Conservation (phyloP, 2,113 vertebrate species). For the Poeciliopsis retropinna region DNA sequence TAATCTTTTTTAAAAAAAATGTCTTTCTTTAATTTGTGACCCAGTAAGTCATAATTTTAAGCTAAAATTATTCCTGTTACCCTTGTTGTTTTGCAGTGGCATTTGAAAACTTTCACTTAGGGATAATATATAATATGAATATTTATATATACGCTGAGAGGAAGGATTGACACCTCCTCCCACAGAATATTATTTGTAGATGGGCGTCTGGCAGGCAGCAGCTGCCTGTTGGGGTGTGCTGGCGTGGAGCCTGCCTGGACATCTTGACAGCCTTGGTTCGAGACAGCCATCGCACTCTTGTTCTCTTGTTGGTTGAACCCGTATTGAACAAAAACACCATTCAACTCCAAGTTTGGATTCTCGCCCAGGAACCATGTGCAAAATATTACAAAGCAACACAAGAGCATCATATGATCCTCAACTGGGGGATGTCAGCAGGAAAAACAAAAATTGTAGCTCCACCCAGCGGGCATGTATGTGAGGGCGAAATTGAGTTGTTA, state of each 20-base stretch:
- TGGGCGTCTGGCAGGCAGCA: conserved; percentile 69
- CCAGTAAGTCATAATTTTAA: not conserved
- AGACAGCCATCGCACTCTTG: conserved; percentile 52
- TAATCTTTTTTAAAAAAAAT: conserved; percentile 1
- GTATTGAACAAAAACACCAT: conserved; percentile 74
- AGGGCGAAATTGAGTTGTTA: conserved; percentile 46
- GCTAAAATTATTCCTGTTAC: conserved; percentile 25
- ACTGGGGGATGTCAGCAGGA: conserved; percentile 42
- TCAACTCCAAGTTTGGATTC: conserved; percentile 68
- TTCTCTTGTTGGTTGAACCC: conserved; percentile 66
- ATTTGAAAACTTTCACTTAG: conserved; percentile 10
- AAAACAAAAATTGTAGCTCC: conserved; percentile 33
- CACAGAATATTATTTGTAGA: conserved; percentile 68
- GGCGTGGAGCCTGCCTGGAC: conserved; percentile 52
- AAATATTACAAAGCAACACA: conserved; percentile 74
- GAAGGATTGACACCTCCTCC: conserved; percentile 57
- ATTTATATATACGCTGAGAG: conserved; percentile 18
- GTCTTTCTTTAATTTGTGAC: not conserved
- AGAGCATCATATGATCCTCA: conserved; percentile 70
- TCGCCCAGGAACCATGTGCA: conserved; percentile 66
- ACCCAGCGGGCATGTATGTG: conserved; percentile 45
- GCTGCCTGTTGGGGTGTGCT: conserved; percentile 67
- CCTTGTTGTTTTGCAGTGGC: conserved; percentile 11
- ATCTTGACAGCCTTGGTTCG: conserved; percentile 67
- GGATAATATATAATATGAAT: not conserved